Percentiles rank a stretch among this genome's conserved stretches.
These are phyloP conservation scores for Chrysopilus asiliformis DNA, from an alignment of 2,888 invertebrate genomes.

Conservation along the genomic window DNA sequence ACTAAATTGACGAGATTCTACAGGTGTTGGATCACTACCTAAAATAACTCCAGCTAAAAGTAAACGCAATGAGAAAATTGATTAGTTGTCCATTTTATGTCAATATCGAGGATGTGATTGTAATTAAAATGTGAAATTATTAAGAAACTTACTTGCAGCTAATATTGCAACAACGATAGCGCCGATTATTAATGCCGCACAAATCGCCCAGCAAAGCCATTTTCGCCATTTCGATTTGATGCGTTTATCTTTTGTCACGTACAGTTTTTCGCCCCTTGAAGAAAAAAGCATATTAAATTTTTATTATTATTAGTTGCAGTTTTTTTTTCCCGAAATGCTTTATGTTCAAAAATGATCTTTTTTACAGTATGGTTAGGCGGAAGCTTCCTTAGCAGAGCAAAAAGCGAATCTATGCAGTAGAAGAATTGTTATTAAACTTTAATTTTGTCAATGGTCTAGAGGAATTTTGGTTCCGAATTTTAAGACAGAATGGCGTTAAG, in stretches of 20 bases:
- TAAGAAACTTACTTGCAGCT: conserved; percentile 51
- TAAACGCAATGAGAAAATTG: not conserved
- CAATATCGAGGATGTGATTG: not conserved
- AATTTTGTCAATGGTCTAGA: no score
- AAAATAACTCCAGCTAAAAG: conserved; percentile 57
- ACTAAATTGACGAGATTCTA: conserved; percentile 44
- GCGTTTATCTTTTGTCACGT: conserved; percentile 68
- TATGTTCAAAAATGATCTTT: no score
- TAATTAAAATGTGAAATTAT: not conserved
- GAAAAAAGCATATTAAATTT: conserved; percentile 17
- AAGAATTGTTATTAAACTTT: no score
- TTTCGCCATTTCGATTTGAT: conserved; percentile 52
- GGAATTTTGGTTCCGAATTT: no score
- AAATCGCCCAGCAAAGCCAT: conserved; percentile 54
- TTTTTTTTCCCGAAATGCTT: no score
- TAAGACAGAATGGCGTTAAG: no score
- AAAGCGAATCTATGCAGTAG: no score
- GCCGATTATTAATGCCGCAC: conserved; percentile 48
- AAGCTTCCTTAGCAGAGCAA: no score
- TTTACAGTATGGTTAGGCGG: no score
- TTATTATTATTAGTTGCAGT: no score
- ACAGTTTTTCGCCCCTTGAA: conserved; percentile 69
- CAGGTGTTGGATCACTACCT: conserved; percentile 46
- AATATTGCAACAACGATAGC: conserved; percentile 57
- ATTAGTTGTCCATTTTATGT: not conserved